These are phyloP conservation scores for Dicranocentrus wangi DNA, from an alignment of 2,888 invertebrate genomes.

Conservation along the genomic window DNA sequence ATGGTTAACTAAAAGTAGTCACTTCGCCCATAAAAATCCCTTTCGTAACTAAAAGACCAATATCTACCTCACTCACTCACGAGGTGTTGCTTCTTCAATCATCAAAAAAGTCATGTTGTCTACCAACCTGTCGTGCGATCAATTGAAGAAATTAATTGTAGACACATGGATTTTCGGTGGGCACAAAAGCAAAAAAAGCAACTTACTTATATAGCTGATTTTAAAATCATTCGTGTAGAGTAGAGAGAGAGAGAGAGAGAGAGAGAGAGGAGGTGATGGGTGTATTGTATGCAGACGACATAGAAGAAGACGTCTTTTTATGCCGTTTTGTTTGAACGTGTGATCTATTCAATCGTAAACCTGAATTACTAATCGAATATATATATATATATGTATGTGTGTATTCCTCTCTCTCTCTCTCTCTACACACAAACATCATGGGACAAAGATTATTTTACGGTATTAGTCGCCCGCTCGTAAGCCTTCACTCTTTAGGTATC, in stretches of 20 bases:
- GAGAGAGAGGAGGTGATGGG: background rate
- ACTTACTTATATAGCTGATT: background rate
- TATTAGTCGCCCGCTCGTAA: background rate
- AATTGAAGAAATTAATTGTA: conserved; percentile 47
- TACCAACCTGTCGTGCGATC: conserved; percentile 24
- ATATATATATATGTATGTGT: background rate
- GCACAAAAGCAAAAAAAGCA: background rate
- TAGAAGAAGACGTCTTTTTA: conserved; percentile 7
- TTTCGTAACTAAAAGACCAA: no score
- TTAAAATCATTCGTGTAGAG: conserved; percentile 15
- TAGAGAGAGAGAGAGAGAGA: no score
- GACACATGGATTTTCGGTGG: conserved; percentile 38
- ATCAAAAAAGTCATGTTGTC: conserved; percentile 12
- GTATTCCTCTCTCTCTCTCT: no score
- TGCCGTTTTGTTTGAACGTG: conserved; percentile 25
- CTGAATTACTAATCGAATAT: conserved; percentile 15
- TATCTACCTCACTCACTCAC: no score
- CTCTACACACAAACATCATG: no score
- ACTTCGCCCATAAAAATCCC: background rate
- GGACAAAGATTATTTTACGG: background rate
- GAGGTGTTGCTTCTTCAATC: conserved; percentile 6
- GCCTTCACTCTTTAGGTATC: background rate
- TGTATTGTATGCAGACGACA: conserved; percentile 25
- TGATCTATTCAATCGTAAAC: conserved; percentile 49
- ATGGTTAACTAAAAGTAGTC: background rate